Evolutionary conservation across 1,140 invertebrate species (phyloP), one percentile per base, ranked within the genome.

Genomic region (Heterodera schachtii): DNA sequence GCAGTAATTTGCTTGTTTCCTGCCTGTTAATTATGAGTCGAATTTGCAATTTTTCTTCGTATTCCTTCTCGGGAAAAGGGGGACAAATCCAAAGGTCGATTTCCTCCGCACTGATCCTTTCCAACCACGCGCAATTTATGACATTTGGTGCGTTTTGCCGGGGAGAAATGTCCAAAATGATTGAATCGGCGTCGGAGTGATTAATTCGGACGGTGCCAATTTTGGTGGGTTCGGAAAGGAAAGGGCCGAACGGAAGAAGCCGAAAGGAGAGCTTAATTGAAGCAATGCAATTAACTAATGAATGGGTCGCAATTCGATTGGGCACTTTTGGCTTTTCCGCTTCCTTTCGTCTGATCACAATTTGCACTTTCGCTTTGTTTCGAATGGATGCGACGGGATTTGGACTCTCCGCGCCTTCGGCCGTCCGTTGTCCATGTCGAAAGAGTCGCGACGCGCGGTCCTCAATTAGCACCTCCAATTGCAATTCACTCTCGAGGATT

Each of bases 381-480:
- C 83, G 84, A n/a, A 86, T 79, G 69, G 66, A 69, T 52, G 70
- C 46, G 64, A 60, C 44, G n/a, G 81, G 57, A 52, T 16, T 44
- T 57, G 69, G 41, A 80, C 9, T 41, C 46, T n/a, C 31, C 3
- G 31, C 31, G 46, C 31, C 31, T 21, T 83, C 69, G 43, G 52
- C 31, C 31, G 31, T 52, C 44, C 84, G 79, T 49, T 21, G 41
- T 3, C 43, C 44, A 3, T 75, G 13, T 64, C 84, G 84, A 47
- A 85, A 85, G 13, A 88, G 75, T 19, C 85, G 84, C 47, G 84
- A 86, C 3, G 85, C 82, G 69, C 85, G 86, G 67, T 86, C 85
- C 82, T 86, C 86, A 31, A 87, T 81, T 67, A 46, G 75, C 41
- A 73, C 74, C 9, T 75, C 73, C 44, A 86, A 49, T 74, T 79